Base-by-base conservation (phyloP, 2,113 vertebrate genomes). In the Erythrocercus mccallii region DNA sequence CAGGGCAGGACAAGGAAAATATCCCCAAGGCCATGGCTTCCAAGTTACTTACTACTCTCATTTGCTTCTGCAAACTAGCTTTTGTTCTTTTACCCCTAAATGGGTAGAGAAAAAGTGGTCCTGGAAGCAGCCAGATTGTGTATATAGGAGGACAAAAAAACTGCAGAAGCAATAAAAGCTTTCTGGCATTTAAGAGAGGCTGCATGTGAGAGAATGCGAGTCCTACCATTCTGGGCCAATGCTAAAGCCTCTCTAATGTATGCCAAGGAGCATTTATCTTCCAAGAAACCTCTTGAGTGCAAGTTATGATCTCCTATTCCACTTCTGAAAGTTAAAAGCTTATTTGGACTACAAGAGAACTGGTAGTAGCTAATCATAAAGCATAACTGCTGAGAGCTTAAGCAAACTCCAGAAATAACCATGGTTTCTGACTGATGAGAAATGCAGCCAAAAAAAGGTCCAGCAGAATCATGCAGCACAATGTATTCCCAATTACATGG, bases 401-500 rank as follows among this genome's bases (percentile, higher is more conserved):
- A 90, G 44, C 21, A 72, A 90, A 69, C 42, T 81, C 27, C 22
- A 91, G 54, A 73, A 91, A 65, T 19, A 54, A 4, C 7, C 6
- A 8, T 10, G 7, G 30, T 18, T 94, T 60, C 79, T 21, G 31
- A 20, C 53, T 47, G 21, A n/a, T 15, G 23, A 22, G 14, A 51
- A 35, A 50, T 0, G 0, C 12, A 47, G 68, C 10, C 45, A 50
- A 77, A 37, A 48, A 64, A 48, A 80, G 14, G 50, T 45, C 54
- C 45, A 22, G 15, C 37, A 83, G 33, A 40, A 13, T 47, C 53
- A 33, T 33, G 37, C 0, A 4, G 4, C 35, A 64, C 11, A 5
- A 14, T 4, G 15, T 9, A 35, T 35, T 24, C 27, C 21, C 13
- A 15, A 3, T 11, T n/a, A 33, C 6, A 15, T 1, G 7, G 18